Percentiles rank a stretch among this genome's conserved stretches.
These are phyloP conservation scores for Anisognathus igniventris DNA, from an alignment of 2,797 vertebrate genomes.

Conservation along the genomic window DNA sequence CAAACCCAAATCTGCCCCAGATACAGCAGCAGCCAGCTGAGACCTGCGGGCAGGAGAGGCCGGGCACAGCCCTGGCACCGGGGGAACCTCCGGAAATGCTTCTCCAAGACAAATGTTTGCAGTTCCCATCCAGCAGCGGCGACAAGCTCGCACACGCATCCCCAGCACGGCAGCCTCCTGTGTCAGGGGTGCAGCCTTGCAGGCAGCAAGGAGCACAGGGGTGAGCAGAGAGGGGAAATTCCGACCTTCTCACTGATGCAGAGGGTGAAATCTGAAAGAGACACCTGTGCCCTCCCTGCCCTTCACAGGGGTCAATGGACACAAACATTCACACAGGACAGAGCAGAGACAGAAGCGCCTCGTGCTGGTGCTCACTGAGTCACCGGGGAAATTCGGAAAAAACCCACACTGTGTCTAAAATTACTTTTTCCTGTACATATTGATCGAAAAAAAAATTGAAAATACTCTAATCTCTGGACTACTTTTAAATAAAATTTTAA, in stretches of 20 bases:
- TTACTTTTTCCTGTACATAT: not conserved
- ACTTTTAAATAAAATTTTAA: not conserved
- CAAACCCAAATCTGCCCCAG: not conserved
- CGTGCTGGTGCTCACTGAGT: not conserved
- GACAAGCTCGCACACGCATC: not conserved
- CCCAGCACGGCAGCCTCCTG: accelerated
- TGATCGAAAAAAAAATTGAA: not conserved
- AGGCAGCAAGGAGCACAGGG: not conserved
- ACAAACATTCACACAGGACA: not conserved
- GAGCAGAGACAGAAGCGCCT: not conserved
- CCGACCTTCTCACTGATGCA: accelerated
- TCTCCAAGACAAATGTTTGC: not conserved
- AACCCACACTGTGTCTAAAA: not conserved
- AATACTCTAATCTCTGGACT: not conserved
- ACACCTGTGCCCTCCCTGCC: not conserved
- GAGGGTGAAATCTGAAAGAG: not conserved
- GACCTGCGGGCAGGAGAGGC: not conserved
- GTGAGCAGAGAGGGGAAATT: not conserved
- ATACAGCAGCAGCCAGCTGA: accelerated
- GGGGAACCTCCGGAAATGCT: not conserved
- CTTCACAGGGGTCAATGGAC: not conserved
- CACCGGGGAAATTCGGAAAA: not conserved
- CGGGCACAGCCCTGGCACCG: not conserved
- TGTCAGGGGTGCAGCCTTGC: not conserved
- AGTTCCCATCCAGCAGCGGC: not conserved